phyloP scores from a whole-genome alignment of 2,888 invertebrate species.

The Ormyrus pomaceus region DNA sequence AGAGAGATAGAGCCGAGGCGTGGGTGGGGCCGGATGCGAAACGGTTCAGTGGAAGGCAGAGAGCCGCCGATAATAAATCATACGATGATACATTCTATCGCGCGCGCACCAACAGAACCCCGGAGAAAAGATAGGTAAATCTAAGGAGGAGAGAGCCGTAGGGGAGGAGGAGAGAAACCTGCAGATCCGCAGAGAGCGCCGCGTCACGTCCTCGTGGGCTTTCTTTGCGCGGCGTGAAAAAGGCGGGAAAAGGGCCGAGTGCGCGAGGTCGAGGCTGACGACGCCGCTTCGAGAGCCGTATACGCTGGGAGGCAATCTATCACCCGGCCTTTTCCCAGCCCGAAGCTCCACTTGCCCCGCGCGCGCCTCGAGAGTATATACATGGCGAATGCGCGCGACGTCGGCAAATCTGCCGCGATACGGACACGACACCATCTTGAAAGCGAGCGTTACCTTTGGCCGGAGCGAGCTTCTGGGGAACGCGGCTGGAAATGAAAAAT shows the following conservation, averaged over 20 bases:
- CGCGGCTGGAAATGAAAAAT: too few relatives aligned
- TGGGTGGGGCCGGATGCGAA: conserved; percentile 51
- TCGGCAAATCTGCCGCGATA: not conserved
- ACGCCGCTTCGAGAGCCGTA: conserved; percentile 15
- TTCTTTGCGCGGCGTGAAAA: conserved; percentile 39
- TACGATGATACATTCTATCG: conserved; percentile 72
- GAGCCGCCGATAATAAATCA: conserved; percentile 69
- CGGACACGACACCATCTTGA: too few relatives aligned
- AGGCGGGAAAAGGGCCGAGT: not conserved
- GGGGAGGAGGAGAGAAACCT: conserved; percentile 4
- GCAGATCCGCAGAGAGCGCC: conserved; percentile 15
- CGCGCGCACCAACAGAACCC: conserved; percentile 31
- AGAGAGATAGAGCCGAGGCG: not conserved
- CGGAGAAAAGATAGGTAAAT: conserved; percentile 56
- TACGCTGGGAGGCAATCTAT: conserved; percentile 60
- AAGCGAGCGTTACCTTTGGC: too few relatives aligned
- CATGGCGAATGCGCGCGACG: not conserved
- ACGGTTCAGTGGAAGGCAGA: conserved; percentile 45
- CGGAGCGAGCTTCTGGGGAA: too few relatives aligned
- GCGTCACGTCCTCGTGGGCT: conserved; percentile 22
- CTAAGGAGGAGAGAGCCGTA: conserved; percentile 36
- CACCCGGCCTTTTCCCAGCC: conserved; percentile 33
- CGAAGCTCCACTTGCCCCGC: conserved; percentile 30
- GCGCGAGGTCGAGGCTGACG: conserved; percentile 35
- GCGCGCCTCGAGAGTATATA: not conserved